phyloP scores from a whole-genome alignment of 2,797 vertebrate genomes.

The Crypturellus tataupa region DNA sequence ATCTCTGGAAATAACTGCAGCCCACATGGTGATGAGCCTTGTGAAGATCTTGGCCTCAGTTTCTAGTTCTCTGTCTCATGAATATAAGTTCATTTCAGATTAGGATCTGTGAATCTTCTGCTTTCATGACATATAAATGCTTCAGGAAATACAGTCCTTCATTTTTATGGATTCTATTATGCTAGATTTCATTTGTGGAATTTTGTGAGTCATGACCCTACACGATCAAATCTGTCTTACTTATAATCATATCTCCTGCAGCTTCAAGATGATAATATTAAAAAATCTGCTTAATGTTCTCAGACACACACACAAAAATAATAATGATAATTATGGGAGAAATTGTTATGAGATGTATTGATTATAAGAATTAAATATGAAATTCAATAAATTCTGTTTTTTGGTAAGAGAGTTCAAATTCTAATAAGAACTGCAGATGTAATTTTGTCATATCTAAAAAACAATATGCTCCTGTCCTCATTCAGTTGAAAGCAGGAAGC shows the following conservation, averaged over 20 bases:
- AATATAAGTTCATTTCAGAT: not conserved
- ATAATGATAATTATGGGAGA: not conserved
- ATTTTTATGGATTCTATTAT: not conserved
- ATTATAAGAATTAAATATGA: not conserved
- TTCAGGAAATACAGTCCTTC: not conserved
- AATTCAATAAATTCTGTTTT: not conserved
- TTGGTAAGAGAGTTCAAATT: not conserved
- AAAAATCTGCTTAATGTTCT: not conserved
- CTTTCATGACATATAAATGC: not conserved
- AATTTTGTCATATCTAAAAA: not conserved
- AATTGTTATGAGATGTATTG: not conserved
- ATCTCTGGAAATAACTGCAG: not conserved
- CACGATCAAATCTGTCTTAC: not conserved
- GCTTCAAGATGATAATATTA: not conserved
- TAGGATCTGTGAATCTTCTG: not conserved
- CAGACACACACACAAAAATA: not conserved
- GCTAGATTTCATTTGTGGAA: not conserved
- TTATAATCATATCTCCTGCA: not conserved
- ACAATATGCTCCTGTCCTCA: not conserved
- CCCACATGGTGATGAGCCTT: not conserved
- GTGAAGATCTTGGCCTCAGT: not conserved
- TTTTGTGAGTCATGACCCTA: not conserved
- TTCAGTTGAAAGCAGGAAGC: not conserved
- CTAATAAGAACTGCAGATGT: not conserved
- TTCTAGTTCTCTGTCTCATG: not conserved